Conservation (phyloP, 2,888 invertebrate species). For the Pristionchus japonicus region DNA sequence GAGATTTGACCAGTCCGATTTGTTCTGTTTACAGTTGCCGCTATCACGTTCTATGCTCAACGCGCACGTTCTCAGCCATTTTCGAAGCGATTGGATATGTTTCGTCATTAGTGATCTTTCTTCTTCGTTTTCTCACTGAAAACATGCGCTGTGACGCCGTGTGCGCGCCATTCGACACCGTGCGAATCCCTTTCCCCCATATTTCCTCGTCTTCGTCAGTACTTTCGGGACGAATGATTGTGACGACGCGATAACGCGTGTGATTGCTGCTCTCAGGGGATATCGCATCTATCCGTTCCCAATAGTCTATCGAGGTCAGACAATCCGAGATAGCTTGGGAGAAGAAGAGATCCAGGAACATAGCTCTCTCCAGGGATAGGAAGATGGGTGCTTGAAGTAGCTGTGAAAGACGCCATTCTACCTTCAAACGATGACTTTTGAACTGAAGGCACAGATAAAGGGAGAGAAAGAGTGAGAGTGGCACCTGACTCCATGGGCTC, state of each 20-base stretch:
- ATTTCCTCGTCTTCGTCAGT: background rate
- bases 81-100: background rate
- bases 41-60: background rate
- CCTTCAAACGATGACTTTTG: background rate
- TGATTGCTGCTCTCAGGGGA: background rate
- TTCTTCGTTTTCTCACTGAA: background rate
- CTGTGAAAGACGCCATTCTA: background rate
- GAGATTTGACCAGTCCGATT: background rate
- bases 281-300: background rate
- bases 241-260: background rate
- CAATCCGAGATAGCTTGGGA: background rate
- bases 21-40: background rate
- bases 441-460: background rate
- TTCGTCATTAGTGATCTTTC: background rate
- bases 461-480: background rate
- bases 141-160: background rate
- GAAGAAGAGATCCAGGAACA: background rate
- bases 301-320: background rate
- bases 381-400: background rate
- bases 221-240: slow-evolving; percentile 19
- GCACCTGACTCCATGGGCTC: background rate
- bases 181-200: background rate
- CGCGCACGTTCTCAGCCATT: background rate
- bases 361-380: background rate
- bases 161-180: background rate